Percentiles rank a stretch among this genome's conserved stretches.
Conservation (phyloP, 2,888 invertebrate species). For the Aphodius sticticus region DNA sequence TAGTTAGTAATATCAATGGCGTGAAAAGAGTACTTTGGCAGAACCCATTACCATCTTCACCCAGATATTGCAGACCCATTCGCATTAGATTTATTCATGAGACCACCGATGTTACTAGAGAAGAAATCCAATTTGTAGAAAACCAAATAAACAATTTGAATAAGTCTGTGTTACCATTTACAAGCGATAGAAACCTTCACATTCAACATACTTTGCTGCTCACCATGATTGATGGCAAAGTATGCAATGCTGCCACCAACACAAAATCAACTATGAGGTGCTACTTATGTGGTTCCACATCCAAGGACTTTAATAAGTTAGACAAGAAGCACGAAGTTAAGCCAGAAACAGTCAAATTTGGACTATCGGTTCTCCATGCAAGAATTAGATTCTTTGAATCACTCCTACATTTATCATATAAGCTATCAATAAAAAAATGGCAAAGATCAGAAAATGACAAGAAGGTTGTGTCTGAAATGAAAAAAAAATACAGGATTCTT, state of each 20-base stretch:
- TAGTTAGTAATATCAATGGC: conserved; percentile 35
- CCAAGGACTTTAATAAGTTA: conserved; percentile 43
- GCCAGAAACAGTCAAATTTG: conserved; percentile 44
- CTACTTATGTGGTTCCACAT: conserved; percentile 45
- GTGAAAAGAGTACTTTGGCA: conserved; percentile 44
- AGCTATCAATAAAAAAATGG: conserved; percentile 49
- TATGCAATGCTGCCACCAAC: conserved; percentile 46
- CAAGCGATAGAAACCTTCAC: neutral
- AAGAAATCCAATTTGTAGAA: conserved; percentile 44
- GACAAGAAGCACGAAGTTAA: conserved; percentile 36
- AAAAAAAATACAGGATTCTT: conserved; percentile 36
- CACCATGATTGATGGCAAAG: conserved; percentile 48
- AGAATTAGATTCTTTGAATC: conserved; percentile 48
- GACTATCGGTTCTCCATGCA: conserved; percentile 49
- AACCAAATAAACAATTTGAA: conserved; percentile 27
- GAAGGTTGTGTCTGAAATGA: conserved; percentile 28
- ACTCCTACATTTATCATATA: conserved; percentile 50
- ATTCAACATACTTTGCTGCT: conserved; percentile 36
- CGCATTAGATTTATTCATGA: conserved; percentile 47
- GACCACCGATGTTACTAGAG: conserved; percentile 44
- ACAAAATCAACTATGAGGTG: conserved; percentile 46
- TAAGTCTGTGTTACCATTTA: conserved; percentile 22
- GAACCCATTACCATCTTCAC: conserved; percentile 48
- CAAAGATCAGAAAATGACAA: conserved; percentile 41
- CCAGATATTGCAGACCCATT: conserved; percentile 48